These are phyloP conservation scores for Aphelinus atriplicis DNA, from an alignment of 1,140 invertebrate species.

Conservation along the genomic window DNA sequence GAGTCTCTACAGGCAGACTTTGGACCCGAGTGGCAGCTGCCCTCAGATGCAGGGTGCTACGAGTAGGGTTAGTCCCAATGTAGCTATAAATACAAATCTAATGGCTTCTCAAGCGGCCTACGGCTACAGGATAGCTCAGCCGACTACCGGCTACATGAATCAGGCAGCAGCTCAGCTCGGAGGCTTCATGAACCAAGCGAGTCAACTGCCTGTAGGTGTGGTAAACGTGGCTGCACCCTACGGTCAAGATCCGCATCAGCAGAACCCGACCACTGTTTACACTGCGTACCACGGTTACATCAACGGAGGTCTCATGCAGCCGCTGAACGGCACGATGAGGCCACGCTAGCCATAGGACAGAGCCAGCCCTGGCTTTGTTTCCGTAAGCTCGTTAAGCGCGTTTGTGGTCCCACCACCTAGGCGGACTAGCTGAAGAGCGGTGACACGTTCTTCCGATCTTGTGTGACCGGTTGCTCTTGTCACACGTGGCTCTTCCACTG, in stretches of 20 bases:
- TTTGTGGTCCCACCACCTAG: constrained; percentile 19
- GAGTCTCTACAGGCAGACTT: constrained; percentile 59
- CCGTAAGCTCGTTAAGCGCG: constrained; percentile 31
- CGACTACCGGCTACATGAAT: constrained; percentile 75
- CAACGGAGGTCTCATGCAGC: constrained; percentile 73
- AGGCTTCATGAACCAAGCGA: constrained; percentile 80
- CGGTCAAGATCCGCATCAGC: constrained; percentile 73
- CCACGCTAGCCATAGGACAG: constrained; percentile 55
- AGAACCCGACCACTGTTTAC: constrained; percentile 77
- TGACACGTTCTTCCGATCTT: background rate
- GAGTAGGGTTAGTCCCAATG: constrained; percentile 73
- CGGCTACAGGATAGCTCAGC: constrained; percentile 73
- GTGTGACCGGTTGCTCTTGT: background rate
- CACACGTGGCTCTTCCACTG: background rate
- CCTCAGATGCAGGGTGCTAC: constrained; percentile 73
- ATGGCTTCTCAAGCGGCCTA: constrained; percentile 72
- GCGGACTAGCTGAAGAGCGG: too few species aligned
- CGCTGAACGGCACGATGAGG: constrained; percentile 79
- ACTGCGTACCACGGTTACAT: constrained; percentile 79
- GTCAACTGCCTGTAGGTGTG: constrained; percentile 75
- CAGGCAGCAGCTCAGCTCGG: constrained; percentile 77
- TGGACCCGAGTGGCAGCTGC: constrained; percentile 60
- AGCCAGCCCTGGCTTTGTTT: constrained; percentile 35
- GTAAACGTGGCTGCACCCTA: constrained; percentile 74
- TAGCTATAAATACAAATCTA: constrained; percentile 80